These are phyloP conservation scores for Enchytraeus crypticus DNA, from an alignment of 2,888 invertebrate species.

Conservation along the genomic window DNA sequence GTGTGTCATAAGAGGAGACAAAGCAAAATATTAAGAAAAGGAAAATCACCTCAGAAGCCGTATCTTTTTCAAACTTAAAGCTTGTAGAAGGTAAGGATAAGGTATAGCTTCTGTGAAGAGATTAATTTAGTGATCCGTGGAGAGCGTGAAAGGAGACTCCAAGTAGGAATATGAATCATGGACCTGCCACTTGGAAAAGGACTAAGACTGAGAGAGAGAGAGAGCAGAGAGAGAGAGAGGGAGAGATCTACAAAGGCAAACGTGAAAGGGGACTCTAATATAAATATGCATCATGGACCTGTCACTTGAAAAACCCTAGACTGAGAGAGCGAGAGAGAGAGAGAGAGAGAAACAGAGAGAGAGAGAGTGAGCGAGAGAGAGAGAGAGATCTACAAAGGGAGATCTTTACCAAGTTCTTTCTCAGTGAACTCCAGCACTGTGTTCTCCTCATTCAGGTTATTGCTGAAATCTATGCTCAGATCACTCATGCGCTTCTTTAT, in stretches of 20 bases:
- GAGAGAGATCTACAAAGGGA: not conserved
- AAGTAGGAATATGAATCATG: no score
- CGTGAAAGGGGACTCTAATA: not conserved
- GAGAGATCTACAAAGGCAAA: not conserved
- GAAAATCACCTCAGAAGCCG: no score
- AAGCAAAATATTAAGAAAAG: not conserved
- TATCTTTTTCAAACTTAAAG: no score
- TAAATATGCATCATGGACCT: not conserved
- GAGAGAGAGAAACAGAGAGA: not conserved
- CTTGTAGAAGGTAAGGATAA: no score
- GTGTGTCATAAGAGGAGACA: not conserved
- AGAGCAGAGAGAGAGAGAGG: not conserved
- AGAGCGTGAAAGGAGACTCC: no score
- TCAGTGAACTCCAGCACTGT: constrained; percentile 49
- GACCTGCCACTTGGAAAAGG: no score
- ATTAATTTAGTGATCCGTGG: no score
- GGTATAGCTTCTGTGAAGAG: no score
- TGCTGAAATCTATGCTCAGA: constrained; percentile 48
- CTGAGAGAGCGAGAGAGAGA: not conserved
- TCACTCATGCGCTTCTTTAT: constrained; percentile 51
- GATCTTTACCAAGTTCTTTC: constrained; percentile 44
- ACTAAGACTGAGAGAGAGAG: not conserved
- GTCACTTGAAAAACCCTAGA: not conserved
- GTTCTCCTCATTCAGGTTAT: constrained; percentile 51
- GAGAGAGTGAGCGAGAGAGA: no score